phyloP scores from a whole-genome alignment of 2,113 vertebrate genomes.

The Chlorodrepanis virens region DNA sequence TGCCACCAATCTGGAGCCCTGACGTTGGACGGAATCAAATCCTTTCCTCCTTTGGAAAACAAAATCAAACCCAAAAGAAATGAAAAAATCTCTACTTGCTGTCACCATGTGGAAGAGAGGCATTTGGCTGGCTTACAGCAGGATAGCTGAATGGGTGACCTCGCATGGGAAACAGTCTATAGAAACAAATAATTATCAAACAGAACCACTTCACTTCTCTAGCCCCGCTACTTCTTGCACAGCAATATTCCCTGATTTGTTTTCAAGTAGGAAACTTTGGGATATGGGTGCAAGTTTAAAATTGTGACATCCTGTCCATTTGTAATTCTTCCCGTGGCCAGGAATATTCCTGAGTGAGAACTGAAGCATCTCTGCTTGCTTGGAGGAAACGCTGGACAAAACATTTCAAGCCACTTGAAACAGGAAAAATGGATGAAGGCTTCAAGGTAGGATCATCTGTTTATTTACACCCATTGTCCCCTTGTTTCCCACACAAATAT shows the following conservation, averaged over 20 bases:
- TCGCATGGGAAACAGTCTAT: background rate
- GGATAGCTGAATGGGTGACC: background rate
- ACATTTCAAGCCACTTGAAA: background rate
- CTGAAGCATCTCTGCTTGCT: background rate
- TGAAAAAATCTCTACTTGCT: background rate
- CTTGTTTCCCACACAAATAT: constrained; percentile 82
- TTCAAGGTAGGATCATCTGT: constrained; percentile 68
- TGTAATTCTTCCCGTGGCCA: background rate
- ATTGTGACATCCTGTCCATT: background rate
- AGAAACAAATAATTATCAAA: background rate
- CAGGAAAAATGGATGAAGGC: background rate
- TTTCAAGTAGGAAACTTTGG: background rate
- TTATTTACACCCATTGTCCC: constrained; percentile 72
- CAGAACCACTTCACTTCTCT: background rate
- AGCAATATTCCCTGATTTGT: background rate
- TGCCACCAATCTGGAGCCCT: background rate
- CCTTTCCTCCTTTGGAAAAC: background rate
- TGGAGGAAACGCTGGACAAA: background rate
- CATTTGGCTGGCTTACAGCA: background rate
- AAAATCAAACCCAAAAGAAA: background rate
- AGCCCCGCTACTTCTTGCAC: background rate
- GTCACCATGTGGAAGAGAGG: background rate
- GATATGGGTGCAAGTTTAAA: background rate
- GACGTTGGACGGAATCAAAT: background rate
- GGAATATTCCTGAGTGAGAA: background rate